Base-by-base conservation (phyloP, 2,888 invertebrate species). In the Agriopis leucophaearia region DNA sequence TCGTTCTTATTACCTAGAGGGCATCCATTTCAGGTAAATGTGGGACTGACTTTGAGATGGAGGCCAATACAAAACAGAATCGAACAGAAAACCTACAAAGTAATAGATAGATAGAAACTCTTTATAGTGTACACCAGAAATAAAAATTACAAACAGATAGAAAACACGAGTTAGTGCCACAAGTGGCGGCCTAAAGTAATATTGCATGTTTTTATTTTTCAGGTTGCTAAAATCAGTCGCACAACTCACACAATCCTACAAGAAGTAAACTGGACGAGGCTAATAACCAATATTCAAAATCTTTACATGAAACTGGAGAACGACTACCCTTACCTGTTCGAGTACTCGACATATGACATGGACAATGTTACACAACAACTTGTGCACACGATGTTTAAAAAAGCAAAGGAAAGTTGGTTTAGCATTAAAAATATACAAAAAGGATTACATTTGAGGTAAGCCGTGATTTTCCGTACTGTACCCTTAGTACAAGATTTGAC, bases 321-420 rank as follows among this genome's bases (percentile, higher is more conserved):
- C 0, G 88, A 90, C 55, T 92, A 91, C 64, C 87, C 92, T 0
- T 94, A 92, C 69, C 51, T 94, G 1, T 88, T 93, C 61, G 85
- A 91, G 57, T 92, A 82, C 72, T 80, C 82, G 12, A 83, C 75
- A 6, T 94, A 85, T 48, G 85, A 84, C 7, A 90, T 93, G 89
- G 78, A 85, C 54, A 74, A 73, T 1, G 65, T 64, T 0, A 75
- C 70, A 40, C 82, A 82, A 63, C 67, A 38, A 0, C 65, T 73
- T 2, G 71, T 88, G 0, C 66, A 74, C 0, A 59, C 68, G 0
- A 65, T 87, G 70, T 75, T 86, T 2, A 63, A 65, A 0, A 75
- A 84, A 0, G 85, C 85, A 5, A 88, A 85, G 63, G 77, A 80
- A 0, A 89, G 80, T 65, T 94, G 94, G 94, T 91, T 93, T 50